phyloP scores from a whole-genome alignment of 2,113 vertebrate genomes.

The Platycercus adscitus region DNA sequence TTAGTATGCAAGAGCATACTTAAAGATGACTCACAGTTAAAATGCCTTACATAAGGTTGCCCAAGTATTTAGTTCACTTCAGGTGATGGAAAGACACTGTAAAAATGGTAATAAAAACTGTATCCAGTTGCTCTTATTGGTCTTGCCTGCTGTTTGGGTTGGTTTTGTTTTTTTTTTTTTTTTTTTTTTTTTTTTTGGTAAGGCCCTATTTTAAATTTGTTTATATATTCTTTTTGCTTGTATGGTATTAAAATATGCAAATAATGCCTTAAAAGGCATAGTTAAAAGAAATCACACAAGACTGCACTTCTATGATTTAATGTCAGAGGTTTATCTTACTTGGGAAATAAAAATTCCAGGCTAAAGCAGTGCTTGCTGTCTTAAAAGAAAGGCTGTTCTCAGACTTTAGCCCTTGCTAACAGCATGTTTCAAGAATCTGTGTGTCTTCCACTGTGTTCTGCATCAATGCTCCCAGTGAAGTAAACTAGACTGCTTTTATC shows the following conservation, averaged over 20 bases:
- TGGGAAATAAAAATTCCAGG: neutral
- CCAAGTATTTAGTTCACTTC: conserved; percentile 36
- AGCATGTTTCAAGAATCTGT: neutral
- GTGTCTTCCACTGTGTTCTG: neutral
- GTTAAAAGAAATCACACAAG: neutral
- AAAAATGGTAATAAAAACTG: conserved; percentile 24
- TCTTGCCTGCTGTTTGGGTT: neutral
- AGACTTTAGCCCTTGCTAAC: neutral
- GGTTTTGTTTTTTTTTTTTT: rapidly evolving
- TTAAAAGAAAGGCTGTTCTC: neutral
- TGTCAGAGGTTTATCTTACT: neutral
- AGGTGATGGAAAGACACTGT: conserved; percentile 27
- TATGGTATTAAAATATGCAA: neutral
- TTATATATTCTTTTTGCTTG: neutral
- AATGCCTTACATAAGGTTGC: conserved; percentile 50
- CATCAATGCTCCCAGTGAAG: neutral
- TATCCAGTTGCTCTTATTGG: neutral
- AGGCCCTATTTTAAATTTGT: neutral
- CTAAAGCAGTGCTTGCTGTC: neutral
- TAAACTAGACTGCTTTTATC: neutral
- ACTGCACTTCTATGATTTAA: neutral
- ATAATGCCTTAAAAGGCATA: neutral
- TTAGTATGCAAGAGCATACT: conserved; percentile 26
- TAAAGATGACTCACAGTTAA: conserved; percentile 54
- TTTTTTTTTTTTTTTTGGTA: neutral